Percentiles rank a stretch among this genome's conserved stretches.
Conservation (phyloP, 2,888 invertebrate genomes). For the Lasioglossum marginatum region DNA sequence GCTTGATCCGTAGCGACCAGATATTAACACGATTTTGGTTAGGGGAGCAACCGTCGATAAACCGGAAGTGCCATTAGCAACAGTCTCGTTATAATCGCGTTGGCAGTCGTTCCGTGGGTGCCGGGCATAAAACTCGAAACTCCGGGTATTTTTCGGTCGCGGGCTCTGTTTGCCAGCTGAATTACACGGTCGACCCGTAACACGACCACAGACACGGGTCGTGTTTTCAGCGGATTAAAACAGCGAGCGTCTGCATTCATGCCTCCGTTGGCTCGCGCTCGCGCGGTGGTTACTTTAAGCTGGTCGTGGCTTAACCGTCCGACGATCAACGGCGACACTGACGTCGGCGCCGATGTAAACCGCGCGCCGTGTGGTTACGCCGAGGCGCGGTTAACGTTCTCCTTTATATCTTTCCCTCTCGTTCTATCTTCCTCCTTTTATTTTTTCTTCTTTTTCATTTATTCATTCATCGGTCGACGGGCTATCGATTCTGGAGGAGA, state of each 20-base stretch:
- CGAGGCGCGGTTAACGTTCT: constrained; percentile 26
- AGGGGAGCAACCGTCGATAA: background rate
- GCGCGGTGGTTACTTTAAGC: constrained; percentile 66
- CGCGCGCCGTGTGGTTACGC: constrained; percentile 53
- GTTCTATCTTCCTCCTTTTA: background rate
- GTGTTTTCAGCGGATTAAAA: constrained; percentile 48
- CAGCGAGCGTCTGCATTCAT: constrained; percentile 38
- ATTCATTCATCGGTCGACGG: constrained; percentile 66
- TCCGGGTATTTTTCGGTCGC: constrained; percentile 36
- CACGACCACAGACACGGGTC: background rate
- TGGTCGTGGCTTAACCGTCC: constrained; percentile 68
- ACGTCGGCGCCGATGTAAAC: constrained; percentile 55
- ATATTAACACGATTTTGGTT: background rate
- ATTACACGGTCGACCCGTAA: constrained; percentile 1
- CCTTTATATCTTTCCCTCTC: background rate
- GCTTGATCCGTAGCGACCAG: background rate
- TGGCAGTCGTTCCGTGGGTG: background rate
- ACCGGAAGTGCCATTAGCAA: background rate
- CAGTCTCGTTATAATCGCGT: background rate
- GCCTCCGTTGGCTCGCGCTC: constrained; percentile 44
- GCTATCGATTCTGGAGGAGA: constrained; percentile 72
- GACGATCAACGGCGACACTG: constrained; percentile 52
- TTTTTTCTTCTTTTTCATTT: constrained; percentile 56
- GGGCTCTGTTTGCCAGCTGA: constrained; percentile 31
- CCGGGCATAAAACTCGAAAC: background rate